phyloP scores from a whole-genome alignment of 2,888 invertebrate species.

The Agrochola circellaris region DNA sequence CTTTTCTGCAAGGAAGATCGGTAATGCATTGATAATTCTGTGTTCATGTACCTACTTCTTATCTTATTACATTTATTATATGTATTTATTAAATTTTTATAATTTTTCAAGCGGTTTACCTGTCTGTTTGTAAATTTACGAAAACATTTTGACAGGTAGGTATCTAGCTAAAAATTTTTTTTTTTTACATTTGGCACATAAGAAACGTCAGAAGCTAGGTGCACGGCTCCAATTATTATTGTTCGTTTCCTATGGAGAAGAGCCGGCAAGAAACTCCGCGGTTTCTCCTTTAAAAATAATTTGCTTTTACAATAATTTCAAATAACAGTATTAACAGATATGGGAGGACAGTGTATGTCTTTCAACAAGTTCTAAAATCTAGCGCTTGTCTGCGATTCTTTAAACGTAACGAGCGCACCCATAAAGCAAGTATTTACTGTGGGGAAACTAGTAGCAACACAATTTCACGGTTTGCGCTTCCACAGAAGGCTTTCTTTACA shows the following conservation, averaged over 20 bases:
- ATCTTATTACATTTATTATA: no score
- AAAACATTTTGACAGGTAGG: background rate
- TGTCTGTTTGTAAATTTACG: background rate
- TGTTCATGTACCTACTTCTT: background rate
- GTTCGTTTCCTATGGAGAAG: no score
- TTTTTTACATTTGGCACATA: no score
- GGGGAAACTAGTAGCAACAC: constrained; percentile 62
- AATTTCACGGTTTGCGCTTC: constrained; percentile 66
- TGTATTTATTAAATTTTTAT: background rate
- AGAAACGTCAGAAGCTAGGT: no score
- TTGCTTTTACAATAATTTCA: no score
- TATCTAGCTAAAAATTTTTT: no score
- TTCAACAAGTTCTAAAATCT: background rate
- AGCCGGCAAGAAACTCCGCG: no score
- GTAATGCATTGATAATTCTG: background rate
- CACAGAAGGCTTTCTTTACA: constrained; percentile 66
- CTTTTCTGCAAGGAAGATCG: background rate
- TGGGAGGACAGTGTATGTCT: no score
- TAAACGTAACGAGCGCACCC: constrained; percentile 3
- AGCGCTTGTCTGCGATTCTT: constrained; percentile 24
- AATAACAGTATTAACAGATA: no score
- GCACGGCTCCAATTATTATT: no score
- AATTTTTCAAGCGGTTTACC: background rate
- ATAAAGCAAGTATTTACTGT: constrained; percentile 54
- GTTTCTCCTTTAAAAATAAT: no score